A percentile compares a stretch with the other conserved stretches of the same genome.
Conservation (phyloP, 2,797 vertebrate genomes). For the Hozukius guyotensis region DNA sequence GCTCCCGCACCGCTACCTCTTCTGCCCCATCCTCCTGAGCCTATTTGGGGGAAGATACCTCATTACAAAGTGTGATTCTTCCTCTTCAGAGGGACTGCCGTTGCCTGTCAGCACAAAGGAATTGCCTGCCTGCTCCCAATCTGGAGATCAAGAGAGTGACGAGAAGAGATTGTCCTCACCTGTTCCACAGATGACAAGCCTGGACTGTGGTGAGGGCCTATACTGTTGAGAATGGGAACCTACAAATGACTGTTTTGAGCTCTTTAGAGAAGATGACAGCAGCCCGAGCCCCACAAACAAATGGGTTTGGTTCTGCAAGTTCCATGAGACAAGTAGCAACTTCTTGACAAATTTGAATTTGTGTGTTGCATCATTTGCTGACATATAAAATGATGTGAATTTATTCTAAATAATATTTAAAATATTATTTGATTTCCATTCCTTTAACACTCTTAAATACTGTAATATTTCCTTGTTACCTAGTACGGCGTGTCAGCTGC, state of each 20-base stretch:
- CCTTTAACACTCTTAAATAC: background rate
- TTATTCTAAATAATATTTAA: background rate
- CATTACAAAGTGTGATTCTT: constrained; percentile 72
- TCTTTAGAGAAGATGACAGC: background rate
- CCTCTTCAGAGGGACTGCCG: constrained; percentile 51
- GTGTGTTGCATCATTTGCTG: background rate
- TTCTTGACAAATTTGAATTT: too few species aligned
- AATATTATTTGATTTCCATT: background rate
- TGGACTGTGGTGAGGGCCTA: background rate
- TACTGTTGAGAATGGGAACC: background rate
- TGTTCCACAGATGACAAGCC: constrained; percentile 13
- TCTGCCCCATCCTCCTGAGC: constrained; percentile 18
- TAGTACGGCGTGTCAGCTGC: too few species aligned
- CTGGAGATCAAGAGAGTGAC: constrained; percentile 61
- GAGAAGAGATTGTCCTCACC: constrained; percentile 34
- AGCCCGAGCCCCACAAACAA: background rate
- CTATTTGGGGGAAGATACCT: constrained; percentile 44
- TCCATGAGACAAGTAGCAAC: background rate
- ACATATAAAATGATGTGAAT: background rate
- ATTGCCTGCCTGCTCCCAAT: constrained; percentile 65
- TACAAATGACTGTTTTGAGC: background rate
- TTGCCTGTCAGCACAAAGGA: constrained; percentile 63
- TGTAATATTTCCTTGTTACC: background rate
- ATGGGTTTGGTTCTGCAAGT: background rate
- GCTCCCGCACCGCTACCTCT: constrained; percentile 18